Conservation (phyloP, 2,113 vertebrate genomes). For the Himantopus leucocephalus region DNA sequence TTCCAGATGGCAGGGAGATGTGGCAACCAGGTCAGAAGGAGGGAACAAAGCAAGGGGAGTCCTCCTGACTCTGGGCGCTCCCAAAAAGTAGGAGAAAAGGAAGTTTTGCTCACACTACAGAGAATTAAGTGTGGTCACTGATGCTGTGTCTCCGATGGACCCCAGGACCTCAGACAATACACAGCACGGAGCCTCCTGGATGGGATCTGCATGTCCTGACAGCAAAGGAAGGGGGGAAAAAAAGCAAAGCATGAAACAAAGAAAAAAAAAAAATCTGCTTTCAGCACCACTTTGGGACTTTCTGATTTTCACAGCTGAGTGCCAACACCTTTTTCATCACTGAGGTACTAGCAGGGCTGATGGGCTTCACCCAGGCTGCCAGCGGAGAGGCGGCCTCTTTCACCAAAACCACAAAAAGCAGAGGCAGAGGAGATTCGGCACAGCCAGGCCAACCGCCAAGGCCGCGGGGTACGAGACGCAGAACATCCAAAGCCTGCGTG, state of each 20-base stretch:
- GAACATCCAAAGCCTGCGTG: not conserved
- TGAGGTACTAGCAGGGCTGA: not conserved
- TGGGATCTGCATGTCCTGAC: not conserved
- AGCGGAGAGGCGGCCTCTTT: not conserved
- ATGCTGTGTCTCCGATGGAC: not conserved
- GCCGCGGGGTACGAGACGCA: not conserved
- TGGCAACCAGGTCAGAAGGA: not conserved
- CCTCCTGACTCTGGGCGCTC: not conserved
- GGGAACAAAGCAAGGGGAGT: not conserved
- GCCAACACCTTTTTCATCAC: not conserved
- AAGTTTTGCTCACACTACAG: not conserved
- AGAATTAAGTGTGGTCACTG: not conserved
- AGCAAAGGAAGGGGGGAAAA: not conserved
- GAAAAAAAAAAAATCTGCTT: not conserved
- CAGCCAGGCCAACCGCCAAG: not conserved
- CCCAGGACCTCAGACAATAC: not conserved
- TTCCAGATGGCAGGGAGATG: not conserved
- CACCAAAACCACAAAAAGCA: not conserved
- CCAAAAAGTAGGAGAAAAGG: not conserved
- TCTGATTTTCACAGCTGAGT: not conserved
- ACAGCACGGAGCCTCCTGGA: not conserved
- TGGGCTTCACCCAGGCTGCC: not conserved
- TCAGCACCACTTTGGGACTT: not conserved
- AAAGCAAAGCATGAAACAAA: not conserved
- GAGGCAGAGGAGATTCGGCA: not conserved